Evolutionary conservation across 1,140 invertebrate species (phyloP).

Genomic region (Zaprionus inermis): DNA sequence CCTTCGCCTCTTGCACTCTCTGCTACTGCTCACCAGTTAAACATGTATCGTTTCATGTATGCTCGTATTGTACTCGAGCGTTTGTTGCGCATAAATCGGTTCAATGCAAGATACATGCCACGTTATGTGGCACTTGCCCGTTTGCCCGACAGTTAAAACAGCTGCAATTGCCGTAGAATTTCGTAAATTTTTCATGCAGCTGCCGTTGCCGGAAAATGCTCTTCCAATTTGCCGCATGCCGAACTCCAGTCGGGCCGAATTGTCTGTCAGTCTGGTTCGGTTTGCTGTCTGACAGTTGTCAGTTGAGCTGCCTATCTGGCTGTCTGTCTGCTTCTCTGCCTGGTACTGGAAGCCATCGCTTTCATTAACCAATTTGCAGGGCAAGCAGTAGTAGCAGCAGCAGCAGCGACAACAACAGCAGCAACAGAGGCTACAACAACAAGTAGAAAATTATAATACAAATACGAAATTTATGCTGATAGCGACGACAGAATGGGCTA

Average conservation of each 20-base stretch:
- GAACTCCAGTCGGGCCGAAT: conserved; percentile 8
- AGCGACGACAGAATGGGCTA: conserved; percentile 54
- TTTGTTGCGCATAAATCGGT: conserved; percentile 59
- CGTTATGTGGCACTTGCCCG: not conserved
- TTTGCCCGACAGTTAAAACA: conserved; percentile 32
- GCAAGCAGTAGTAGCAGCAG: not conserved
- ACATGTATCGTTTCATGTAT: conserved; percentile 43
- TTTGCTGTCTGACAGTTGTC: conserved; percentile 14
- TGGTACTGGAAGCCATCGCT: conserved; percentile 25
- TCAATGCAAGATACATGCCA: conserved; percentile 31
- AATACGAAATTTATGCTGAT: conserved; percentile 79
- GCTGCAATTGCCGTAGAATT: conserved; percentile 55
- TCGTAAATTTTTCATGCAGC: conserved; percentile 61
- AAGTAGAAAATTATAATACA: conserved; percentile 74
- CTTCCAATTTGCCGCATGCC: conserved; percentile 63
- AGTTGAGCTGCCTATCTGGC: not conserved
- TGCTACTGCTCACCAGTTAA: not conserved
- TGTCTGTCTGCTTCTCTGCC: not conserved
- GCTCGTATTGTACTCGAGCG: not conserved
- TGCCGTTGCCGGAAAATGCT: conserved; percentile 45
- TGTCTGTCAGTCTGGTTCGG: conserved; percentile 14
- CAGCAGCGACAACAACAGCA: conserved; percentile 21
- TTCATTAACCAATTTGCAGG: conserved; percentile 74
- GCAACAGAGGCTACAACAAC: conserved; percentile 15
- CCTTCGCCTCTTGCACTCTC: not conserved